phyloP scores from a whole-genome alignment of 2,888 invertebrate genomes.

The Cetonia aurata region DNA sequence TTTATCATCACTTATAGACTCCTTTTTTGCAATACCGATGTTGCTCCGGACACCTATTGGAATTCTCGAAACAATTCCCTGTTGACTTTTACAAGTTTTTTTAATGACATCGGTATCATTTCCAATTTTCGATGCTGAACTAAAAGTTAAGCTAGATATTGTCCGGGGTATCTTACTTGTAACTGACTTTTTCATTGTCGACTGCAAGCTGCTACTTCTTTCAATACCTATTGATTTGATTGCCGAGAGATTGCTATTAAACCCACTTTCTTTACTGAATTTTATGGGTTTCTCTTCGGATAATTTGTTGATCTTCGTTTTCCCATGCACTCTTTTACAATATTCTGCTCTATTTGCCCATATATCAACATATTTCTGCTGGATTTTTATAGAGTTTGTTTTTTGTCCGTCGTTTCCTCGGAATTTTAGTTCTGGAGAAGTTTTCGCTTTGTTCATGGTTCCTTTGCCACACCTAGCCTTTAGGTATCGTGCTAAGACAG shows the following conservation, averaged over 20 bases:
- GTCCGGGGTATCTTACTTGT: neutral
- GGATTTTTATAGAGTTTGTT: no score
- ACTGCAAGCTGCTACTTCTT: no score
- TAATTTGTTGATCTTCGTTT: no score
- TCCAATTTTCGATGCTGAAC: neutral
- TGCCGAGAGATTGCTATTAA: no score
- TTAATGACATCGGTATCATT: neutral
- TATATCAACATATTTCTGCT: no score
- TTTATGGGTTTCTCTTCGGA: no score
- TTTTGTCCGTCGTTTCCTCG: neutral
- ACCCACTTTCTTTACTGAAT: no score
- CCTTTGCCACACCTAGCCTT: neutral
- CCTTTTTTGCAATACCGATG: neutral
- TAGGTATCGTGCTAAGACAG: neutral
- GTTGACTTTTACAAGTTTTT: neutral
- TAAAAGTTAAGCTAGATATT: neutral
- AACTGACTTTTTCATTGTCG: neutral
- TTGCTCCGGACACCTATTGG: slow-evolving; percentile 5
- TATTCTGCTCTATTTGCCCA: no score
- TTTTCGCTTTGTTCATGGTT: neutral
- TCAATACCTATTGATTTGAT: no score
- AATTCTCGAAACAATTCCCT: slow-evolving; percentile 19
- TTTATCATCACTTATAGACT: neutral
- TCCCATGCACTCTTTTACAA: no score
- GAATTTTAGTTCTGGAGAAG: neutral